phyloP scores from a whole-genome alignment of 2,888 invertebrate genomes.

The Torymus tubicola region DNA sequence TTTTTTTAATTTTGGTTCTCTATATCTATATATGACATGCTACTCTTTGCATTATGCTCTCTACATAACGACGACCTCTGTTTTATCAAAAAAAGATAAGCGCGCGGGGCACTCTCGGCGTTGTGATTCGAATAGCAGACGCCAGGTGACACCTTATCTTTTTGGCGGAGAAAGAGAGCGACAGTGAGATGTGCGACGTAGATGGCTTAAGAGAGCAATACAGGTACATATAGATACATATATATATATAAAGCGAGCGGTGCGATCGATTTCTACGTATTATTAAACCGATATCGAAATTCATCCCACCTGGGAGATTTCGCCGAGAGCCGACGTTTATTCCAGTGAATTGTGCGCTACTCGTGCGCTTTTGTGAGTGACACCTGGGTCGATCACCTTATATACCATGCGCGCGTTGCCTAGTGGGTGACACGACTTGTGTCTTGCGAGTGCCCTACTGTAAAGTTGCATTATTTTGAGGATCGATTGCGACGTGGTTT shows the following conservation, averaged over 20 bases:
- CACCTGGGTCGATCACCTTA: conserved; percentile 37
- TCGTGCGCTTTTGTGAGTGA: background rate
- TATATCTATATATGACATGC: too few species aligned
- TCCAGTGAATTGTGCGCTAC: background rate
- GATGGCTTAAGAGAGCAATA: too few species aligned
- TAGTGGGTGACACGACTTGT: background rate
- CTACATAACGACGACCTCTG: conserved; percentile 21
- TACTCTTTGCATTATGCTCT: background rate
- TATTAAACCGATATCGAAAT: conserved; percentile 7
- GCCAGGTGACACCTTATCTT: conserved; percentile 44
- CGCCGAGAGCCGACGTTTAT: background rate
- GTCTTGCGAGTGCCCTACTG: too few species aligned
- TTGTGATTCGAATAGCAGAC: conserved; percentile 29
- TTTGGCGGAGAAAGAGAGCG: background rate
- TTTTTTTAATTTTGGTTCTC: too few species aligned
- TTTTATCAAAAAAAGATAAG: conserved; percentile 43
- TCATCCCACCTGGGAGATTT: background rate
- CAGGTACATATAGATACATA: too few species aligned
- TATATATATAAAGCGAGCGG: too few species aligned
- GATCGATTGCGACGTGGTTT: too few species aligned
- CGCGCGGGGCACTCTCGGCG: background rate
- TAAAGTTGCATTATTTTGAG: too few species aligned
- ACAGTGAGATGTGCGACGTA: background rate
- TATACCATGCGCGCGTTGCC: background rate
- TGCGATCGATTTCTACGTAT: conserved; percentile 29